Base-by-base conservation (phyloP, 2,113 vertebrate species). In the Hucho hucho region DNA sequence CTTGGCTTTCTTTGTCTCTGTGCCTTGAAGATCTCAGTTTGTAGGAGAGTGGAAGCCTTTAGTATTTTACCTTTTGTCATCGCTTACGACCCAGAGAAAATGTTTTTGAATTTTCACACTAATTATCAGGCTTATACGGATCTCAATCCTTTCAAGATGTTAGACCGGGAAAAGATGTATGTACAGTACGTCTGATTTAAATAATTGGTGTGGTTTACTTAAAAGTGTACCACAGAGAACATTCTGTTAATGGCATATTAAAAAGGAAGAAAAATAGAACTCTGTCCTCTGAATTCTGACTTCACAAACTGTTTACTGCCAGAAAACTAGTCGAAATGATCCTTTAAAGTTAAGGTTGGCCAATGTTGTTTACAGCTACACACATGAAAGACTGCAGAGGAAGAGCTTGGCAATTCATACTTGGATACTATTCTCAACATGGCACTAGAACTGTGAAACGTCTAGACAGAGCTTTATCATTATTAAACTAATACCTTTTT, bases 121-220 rank as follows among this genome's bases (percentile, higher is more conserved):
- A 90, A 90, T 91, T 87, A 89, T 79, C 80, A 86, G 75, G 82
- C 82, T 79, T 89, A 84, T 87, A 88, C 83, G 74, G 83, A 78
- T 88, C 78, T 82, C 76, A 68, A 81, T 80, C 74, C 75, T 91
- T 89, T 91, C 84, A 84, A 87, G 86, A 83, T 86, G 49, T 26
- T n/a, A 84, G 82, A 56, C 75, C 64, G 75, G 65, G 83, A 79
- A 86, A 83, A 78, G 84, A 70, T 88, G 84, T 91, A 86, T 84
- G 88, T 81, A 89, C 85, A 89, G 86, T 85, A 81, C 75, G 28
- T 80, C 84, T 87, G 88, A 88, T 92, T 92, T 90, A 91, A 92
- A 94, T 94, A 93, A 93, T 92, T 91, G 86, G 86, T 87, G 84
- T 87, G 90, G 89, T 93, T 93, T 92, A 91, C 90, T 92, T 93